Base-by-base conservation (phyloP, 2,113 vertebrate genomes). In the Etia nguti region DNA sequence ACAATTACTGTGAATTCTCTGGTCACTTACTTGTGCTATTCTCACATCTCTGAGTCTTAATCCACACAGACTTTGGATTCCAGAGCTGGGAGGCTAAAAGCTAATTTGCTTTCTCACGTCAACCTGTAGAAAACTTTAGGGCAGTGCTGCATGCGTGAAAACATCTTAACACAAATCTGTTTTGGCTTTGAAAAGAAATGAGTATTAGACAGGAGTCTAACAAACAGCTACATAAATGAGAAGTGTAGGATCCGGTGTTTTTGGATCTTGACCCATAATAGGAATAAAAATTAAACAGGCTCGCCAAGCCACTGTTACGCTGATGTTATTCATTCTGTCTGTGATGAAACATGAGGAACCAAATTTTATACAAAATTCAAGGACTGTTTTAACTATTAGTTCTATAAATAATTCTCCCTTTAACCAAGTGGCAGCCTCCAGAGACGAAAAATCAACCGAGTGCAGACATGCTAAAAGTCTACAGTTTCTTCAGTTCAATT, bases 291-390 rank as follows among this genome's bases (percentile, higher is more conserved):
- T 15, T 13, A 48, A 48, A 15, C 43, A 15, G 43, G 13, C 13
- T 48, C 12, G 1, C 10, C 11, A 4, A 43, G 11, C 11, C 20
- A 68, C 34, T 0, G 10, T 68, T 22, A 41, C 2, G 1, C 13
- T 22, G 20, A 41, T 8, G 20, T 70, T 43, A 41, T 8, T 43
- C 26, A 59, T 31, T 59, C 56, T 59, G 26, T 41, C 36, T 70
- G 36, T 43, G 60, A 65, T n/a, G 34, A 65, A 65, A 70, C 36
- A 70, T 9, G 13, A 70, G n/a, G 36, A 26, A 70, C 65, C 38
- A 70, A 1, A 70, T 43, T 73, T 73, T 46, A 18, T 18, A 18
- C 38, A 16, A 46, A 73, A 46, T 26, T 73, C 8, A 73, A 73
- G 13, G 65, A 73, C 8, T 24, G 10, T 7, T 73, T 46, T 46